These are phyloP conservation scores for Rhombomys opimus DNA, from an alignment of 2,113 vertebrate genomes.

Conservation along the genomic window DNA sequence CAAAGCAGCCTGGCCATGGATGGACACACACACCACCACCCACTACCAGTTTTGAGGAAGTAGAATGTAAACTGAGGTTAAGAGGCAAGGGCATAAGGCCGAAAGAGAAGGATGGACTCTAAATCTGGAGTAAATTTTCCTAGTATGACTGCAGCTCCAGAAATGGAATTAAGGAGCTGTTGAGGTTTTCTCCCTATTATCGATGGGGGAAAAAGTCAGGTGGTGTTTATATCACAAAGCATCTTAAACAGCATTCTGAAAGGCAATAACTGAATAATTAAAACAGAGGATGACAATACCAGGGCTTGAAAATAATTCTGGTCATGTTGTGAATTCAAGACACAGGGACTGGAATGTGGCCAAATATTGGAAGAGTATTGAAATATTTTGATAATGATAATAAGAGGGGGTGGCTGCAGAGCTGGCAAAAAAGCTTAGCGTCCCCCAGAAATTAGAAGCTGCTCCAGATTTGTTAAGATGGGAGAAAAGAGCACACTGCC, in stretches of 20 bases:
- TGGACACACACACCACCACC: not conserved
- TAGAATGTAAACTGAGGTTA: not conserved
- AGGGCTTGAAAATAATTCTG: not conserved
- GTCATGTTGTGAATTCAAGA: not conserved
- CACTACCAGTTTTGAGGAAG: not conserved
- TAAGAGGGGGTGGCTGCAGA: not conserved
- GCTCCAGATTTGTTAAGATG: not conserved
- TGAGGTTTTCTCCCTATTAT: not conserved
- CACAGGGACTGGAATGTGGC: not conserved
- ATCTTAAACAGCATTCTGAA: constrained; percentile 8
- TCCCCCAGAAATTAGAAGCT: not conserved
- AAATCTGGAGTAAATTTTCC: not conserved
- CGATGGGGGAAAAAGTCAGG: constrained; percentile 21
- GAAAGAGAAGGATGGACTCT: not conserved
- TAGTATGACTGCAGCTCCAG: not conserved
- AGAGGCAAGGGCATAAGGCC: not conserved
- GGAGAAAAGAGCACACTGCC: not conserved
- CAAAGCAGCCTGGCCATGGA: not conserved
- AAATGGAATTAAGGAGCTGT: not conserved
- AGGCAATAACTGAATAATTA: not conserved
- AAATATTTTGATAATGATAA: constrained; percentile 35
- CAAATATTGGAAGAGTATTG: not conserved
- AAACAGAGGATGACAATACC: not conserved
- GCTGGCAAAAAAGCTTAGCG: not conserved
- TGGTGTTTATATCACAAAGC: not conserved